Conservation (phyloP, 1,140 invertebrate species). For the Orchesella cincta region DNA sequence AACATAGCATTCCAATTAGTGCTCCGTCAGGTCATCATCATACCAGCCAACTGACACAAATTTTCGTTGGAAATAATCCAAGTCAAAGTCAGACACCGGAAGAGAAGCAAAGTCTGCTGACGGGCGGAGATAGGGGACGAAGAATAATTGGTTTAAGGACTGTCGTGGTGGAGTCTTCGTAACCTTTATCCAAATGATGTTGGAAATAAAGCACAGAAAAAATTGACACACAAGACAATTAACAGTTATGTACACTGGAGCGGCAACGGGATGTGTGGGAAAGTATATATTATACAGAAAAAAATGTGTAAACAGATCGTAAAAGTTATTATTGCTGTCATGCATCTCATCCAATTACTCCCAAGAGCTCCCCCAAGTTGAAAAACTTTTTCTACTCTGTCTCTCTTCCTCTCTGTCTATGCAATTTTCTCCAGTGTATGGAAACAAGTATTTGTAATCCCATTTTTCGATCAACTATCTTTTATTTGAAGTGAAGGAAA, state of each 20-base stretch:
- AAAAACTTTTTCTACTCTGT: not conserved
- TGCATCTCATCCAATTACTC: conserved; percentile 4
- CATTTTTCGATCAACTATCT: conserved; percentile 10
- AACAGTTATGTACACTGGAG: too few relatives aligned
- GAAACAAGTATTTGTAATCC: conserved; percentile 17
- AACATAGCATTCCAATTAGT: not conserved
- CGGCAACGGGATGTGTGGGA: too few relatives aligned
- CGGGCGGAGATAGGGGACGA: conserved; percentile 20
- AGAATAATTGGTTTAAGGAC: conserved; percentile 36
- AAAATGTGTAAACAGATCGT: not conserved
- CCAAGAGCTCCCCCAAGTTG: not conserved
- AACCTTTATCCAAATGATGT: too few relatives aligned
- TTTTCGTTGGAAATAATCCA: not conserved
- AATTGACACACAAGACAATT: too few relatives aligned
- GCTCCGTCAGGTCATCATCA: not conserved
- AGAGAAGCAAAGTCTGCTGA: conserved; percentile 14
- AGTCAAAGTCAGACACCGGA: not conserved
- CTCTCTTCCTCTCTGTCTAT: not conserved
- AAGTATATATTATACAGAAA: too few relatives aligned
- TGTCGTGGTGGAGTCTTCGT: conserved; percentile 19
- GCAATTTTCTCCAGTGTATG: not conserved
- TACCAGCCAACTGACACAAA: conserved; percentile 1
- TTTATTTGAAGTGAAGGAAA: not conserved
- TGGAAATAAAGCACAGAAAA: too few relatives aligned
- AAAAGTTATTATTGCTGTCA: not conserved